These are phyloP conservation scores for Peromyscus eremicus DNA, from an alignment of 2,797 vertebrate species.

Conservation along the genomic window DNA sequence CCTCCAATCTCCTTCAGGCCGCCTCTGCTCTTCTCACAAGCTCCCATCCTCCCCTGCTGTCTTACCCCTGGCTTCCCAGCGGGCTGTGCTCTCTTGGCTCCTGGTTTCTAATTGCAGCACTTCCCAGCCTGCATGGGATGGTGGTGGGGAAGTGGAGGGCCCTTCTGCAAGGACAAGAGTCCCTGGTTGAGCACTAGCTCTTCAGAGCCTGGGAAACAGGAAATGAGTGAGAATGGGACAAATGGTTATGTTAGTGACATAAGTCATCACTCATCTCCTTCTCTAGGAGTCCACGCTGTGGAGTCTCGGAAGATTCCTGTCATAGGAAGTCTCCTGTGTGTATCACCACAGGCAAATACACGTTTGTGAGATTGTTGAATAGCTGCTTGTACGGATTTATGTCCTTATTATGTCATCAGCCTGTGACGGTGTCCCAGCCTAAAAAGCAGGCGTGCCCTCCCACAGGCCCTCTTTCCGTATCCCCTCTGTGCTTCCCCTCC, in stretches of 20 bases:
- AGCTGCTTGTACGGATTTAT: neutral
- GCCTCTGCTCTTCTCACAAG: neutral
- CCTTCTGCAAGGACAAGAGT: neutral
- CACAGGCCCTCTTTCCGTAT: too few species aligned
- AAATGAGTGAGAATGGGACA: slow-evolving; percentile 21
- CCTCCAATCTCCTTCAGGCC: neutral
- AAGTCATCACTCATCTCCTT: neutral
- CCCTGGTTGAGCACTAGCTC: neutral
- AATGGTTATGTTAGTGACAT: neutral
- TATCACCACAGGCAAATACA: neutral
- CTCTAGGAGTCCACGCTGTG: neutral
- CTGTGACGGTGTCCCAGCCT: too few species aligned
- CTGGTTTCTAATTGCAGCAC: neutral
- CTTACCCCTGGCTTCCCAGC: neutral
- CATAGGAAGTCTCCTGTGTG: neutral
- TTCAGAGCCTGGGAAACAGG: slow-evolving; percentile 19
- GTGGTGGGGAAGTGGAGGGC: neutral
- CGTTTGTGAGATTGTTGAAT: slow-evolving; percentile 60
- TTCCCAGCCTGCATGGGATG: neutral
- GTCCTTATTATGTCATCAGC: too few species aligned
- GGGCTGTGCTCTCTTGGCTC: neutral
- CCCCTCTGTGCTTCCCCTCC: too few species aligned
- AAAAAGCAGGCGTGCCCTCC: too few species aligned
- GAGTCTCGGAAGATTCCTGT: slow-evolving; percentile 9
- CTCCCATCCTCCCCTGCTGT: neutral